phyloP scores from a whole-genome alignment of 2,888 invertebrate genomes.

The Melanostoma scalare region DNA sequence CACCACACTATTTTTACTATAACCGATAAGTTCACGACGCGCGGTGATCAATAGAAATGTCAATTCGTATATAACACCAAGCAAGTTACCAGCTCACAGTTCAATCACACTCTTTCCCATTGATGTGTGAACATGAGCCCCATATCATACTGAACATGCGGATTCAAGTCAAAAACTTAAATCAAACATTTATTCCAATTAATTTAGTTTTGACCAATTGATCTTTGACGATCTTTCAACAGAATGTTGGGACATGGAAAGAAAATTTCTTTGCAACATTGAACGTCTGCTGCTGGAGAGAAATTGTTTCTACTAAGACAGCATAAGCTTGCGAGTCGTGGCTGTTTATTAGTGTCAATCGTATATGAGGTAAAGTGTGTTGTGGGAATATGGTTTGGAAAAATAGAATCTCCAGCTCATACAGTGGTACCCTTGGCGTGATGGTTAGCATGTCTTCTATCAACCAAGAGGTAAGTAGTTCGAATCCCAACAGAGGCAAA shows the following conservation, averaged over 20 bases:
- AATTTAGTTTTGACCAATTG: slow-evolving; percentile 71
- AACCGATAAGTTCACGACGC: no score
- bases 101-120: slow-evolving; percentile 48
- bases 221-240: slow-evolving; percentile 64
- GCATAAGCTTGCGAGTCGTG: neutral
- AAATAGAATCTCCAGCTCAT: no score
- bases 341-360: no score
- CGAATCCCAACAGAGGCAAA: no score
- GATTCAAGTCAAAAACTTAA: slow-evolving; percentile 25
- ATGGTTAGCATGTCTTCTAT: no score
- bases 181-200: slow-evolving; percentile 65
- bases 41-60: slow-evolving; percentile 8
- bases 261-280: slow-evolving; percentile 37
- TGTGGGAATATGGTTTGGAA: no score
- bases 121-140: slow-evolving; percentile 56
- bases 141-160: slow-evolving; percentile 34
- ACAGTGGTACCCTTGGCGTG: no score
- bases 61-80: slow-evolving; percentile 28
- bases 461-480: no score
- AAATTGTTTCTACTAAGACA: slow-evolving; percentile 13
- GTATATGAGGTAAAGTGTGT: no score
- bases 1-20: no score
- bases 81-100: slow-evolving; percentile 15
- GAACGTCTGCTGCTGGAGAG: slow-evolving; percentile 15
- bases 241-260: slow-evolving; percentile 52